Conservation (phyloP, 1,140 invertebrate species). For the Papilio aristodemus region DNA sequence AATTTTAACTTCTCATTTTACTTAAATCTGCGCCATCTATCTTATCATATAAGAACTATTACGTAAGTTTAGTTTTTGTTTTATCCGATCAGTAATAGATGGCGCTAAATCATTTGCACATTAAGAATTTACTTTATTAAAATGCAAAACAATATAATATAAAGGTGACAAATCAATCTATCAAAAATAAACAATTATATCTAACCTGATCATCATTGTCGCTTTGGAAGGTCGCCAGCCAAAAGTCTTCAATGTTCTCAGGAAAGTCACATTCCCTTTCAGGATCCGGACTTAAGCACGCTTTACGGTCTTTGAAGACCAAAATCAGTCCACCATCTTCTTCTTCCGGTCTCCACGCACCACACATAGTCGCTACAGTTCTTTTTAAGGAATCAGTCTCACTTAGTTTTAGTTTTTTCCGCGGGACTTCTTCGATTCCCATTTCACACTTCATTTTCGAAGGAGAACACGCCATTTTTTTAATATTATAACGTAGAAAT, state of each 20-base stretch:
- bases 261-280: slow-evolving; percentile 62
- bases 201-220: slow-evolving; percentile 63
- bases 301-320: slow-evolving; percentile 62
- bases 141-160: background rate
- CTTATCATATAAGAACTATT: background rate
- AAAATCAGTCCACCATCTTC: slow-evolving; percentile 74
- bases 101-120: background rate
- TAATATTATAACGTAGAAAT: slow-evolving; percentile 32
- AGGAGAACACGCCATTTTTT: slow-evolving; percentile 46
- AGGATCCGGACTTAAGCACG: slow-evolving; percentile 71
- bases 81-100: background rate
- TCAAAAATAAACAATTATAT: background rate
- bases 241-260: slow-evolving; percentile 76
- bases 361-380: slow-evolving; percentile 78
- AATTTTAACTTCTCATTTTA: background rate
- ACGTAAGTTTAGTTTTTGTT: background rate
- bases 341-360: slow-evolving; percentile 75
- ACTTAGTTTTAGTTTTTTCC: slow-evolving; percentile 62
- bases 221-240: slow-evolving; percentile 57
- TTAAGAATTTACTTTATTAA: background rate
- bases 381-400: slow-evolving; percentile 43
- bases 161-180: background rate
- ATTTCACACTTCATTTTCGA: slow-evolving; percentile 44
- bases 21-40: background rate
- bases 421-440: slow-evolving; percentile 48